Conservation (phyloP, 2,888 invertebrate genomes). For the Chrysomela aeneicollis region DNA sequence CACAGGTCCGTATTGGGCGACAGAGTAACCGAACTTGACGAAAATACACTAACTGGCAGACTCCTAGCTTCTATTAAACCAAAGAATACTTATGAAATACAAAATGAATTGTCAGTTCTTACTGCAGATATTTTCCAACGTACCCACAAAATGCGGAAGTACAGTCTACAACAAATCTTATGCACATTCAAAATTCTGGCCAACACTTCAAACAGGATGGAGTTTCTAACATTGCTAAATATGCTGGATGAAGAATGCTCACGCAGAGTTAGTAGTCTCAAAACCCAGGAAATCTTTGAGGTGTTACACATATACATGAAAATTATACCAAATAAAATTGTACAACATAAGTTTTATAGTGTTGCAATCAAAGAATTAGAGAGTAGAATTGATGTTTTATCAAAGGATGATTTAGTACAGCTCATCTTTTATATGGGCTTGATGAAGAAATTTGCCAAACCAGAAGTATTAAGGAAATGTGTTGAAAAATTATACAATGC, state of each 20-base stretch:
- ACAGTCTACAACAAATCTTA: not conserved
- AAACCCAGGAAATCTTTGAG: slow-evolving; percentile 47
- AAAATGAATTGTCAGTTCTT: not conserved
- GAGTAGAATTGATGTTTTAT: slow-evolving; percentile 42
- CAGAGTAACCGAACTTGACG: slow-evolving; percentile 25
- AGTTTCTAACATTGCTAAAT: slow-evolving; percentile 46
- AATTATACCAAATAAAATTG: slow-evolving; percentile 52
- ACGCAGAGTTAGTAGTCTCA: slow-evolving; percentile 45
- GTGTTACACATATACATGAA: slow-evolving; percentile 53
- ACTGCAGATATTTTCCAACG: not conserved
- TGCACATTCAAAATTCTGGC: not conserved
- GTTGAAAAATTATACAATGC: slow-evolving; percentile 45
- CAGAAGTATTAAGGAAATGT: slow-evolving; percentile 50
- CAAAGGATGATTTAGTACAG: slow-evolving; percentile 55
- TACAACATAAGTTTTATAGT: slow-evolving; percentile 52
- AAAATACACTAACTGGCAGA: slow-evolving; percentile 47
- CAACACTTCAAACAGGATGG: slow-evolving; percentile 1
- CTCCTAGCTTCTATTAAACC: slow-evolving; percentile 45
- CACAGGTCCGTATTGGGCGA: slow-evolving; percentile 27
- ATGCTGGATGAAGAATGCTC: slow-evolving; percentile 55
- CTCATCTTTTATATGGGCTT: slow-evolving; percentile 58
- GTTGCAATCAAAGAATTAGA: slow-evolving; percentile 49
- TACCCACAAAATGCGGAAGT: not conserved
- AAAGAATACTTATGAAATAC: not conserved
- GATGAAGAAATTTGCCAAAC: slow-evolving; percentile 52